These are phyloP conservation scores for Lochmaea crataegi DNA, from an alignment of 2,888 invertebrate genomes.

Conservation along the genomic window DNA sequence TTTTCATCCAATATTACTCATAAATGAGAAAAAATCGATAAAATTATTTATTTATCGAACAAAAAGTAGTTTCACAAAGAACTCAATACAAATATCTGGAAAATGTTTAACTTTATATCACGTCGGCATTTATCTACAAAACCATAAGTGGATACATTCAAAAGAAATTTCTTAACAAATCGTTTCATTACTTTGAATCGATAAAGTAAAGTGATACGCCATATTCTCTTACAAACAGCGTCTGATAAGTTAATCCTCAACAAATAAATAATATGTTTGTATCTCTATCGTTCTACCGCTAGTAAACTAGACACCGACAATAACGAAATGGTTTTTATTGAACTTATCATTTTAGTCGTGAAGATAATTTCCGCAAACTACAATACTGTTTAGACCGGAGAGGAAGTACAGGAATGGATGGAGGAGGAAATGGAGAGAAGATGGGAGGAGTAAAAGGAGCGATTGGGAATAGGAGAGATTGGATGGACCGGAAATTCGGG, in stretches of 20 bases:
- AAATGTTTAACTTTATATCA: not conserved
- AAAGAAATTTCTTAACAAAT: not conserved
- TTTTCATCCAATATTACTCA: too few relatives aligned
- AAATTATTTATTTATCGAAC: too few relatives aligned
- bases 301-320: not conserved
- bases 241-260: constrained; percentile 9
- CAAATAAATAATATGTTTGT: constrained; percentile 13
- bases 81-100: not conserved
- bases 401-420: too few relatives aligned
- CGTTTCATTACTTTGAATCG: constrained; percentile 1
- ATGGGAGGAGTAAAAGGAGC: too few relatives aligned
- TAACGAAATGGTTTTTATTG: too few relatives aligned
- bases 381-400: too few relatives aligned
- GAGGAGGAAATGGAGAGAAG: too few relatives aligned
- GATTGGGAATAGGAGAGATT: too few relatives aligned
- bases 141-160: constrained; percentile 1
- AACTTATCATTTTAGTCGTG: too few relatives aligned
- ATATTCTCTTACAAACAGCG: not conserved
- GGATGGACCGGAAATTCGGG: too few relatives aligned
- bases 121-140: not conserved
- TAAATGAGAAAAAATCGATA: too few relatives aligned
- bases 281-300: not conserved
- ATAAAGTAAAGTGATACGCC: constrained; percentile 5
- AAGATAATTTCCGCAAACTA: too few relatives aligned
- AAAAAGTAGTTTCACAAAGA: not conserved